These are phyloP conservation scores for Hyposoter dolosus DNA, from an alignment of 2,888 invertebrate genomes.

Conservation along the genomic window DNA sequence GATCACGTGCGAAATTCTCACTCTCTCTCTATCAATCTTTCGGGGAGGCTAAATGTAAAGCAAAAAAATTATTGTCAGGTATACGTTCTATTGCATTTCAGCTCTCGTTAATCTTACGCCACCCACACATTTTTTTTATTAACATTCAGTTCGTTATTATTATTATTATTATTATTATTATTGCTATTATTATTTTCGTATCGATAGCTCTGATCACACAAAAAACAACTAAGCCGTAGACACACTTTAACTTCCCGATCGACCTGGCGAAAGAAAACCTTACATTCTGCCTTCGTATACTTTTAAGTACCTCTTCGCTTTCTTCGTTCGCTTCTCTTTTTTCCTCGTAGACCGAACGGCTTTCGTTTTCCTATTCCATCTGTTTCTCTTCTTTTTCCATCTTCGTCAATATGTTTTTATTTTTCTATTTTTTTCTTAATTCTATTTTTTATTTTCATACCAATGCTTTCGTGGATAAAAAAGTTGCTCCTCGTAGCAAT, in stretches of 20 bases:
- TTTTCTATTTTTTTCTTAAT: constrained; percentile 54
- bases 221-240: constrained; percentile 1
- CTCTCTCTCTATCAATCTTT: constrained; percentile 20
- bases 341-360: neutral
- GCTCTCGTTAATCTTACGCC: constrained; percentile 9
- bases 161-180: neutral
- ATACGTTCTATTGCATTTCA: constrained; percentile 10
- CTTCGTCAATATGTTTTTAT: neutral
- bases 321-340: neutral
- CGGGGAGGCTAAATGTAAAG: constrained; percentile 29
- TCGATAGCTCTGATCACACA: neutral
- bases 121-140: neutral
- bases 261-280: constrained; percentile 38
- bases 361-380: neutral
- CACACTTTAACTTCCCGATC: constrained; percentile 40
- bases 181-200: neutral
- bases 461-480: constrained; percentile 70
- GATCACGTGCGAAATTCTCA: constrained; percentile 43
- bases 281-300: constrained; percentile 11
- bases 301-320: constrained; percentile 18
- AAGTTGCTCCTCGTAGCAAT: constrained; percentile 71
- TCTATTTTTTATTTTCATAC: constrained; percentile 52
- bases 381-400: neutral
- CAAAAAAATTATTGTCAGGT: constrained; percentile 36
- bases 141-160: constrained; percentile 1